A percentile compares a stretch with the other conserved stretches of the same genome.
Conservation (phyloP, 2,113 vertebrate genomes). For the Pipra filicauda region DNA sequence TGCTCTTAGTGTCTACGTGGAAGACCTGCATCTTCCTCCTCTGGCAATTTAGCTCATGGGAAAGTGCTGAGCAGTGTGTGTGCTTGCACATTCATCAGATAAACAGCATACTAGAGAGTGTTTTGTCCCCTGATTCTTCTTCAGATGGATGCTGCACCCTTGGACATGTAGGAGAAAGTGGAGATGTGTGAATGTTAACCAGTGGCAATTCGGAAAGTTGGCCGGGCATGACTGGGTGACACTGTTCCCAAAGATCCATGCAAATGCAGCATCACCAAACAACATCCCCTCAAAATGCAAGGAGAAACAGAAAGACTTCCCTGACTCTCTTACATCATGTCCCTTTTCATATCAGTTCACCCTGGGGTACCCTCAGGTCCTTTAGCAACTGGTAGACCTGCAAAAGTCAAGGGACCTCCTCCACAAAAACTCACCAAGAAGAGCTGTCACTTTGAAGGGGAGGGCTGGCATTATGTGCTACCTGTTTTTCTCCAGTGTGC, state of each 20-base stretch:
- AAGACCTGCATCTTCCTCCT: neutral
- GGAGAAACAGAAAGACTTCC: neutral
- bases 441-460: neutral
- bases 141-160: neutral
- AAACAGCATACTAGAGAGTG: rapidly evolving
- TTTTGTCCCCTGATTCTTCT: neutral
- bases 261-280: neutral
- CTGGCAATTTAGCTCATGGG: neutral
- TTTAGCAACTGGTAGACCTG: neutral
- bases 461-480: neutral
- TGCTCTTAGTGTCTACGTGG: rapidly evolving
- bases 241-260: neutral
- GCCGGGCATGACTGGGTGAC: neutral
- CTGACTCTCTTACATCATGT: neutral
- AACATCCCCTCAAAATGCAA: neutral
- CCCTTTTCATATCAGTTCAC: neutral
- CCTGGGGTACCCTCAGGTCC: neutral
- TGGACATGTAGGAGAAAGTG: neutral
- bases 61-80: neutral
- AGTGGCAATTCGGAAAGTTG: neutral
- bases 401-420: neutral
- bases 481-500: rapidly evolving
- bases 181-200: neutral
- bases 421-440: neutral
- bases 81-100: neutral